A percentile compares a stretch with the other conserved stretches of the same genome.
Evolutionary conservation across 2,113 vertebrate genomes (phyloP).

Genomic region (Lycocorax pyrrhopterus): DNA sequence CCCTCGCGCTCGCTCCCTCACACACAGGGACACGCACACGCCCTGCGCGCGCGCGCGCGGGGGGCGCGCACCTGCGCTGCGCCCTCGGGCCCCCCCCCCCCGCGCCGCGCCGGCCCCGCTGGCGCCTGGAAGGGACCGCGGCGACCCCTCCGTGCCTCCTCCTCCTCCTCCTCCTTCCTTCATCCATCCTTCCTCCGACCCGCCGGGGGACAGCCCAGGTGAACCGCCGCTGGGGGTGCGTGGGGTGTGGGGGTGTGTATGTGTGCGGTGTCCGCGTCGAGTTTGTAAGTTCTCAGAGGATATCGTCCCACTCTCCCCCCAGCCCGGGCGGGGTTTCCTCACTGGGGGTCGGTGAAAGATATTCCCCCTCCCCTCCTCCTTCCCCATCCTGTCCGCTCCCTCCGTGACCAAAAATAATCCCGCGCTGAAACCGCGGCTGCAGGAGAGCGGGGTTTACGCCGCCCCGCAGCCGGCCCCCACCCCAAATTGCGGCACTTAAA

Average conservation of each 20-base stretch:
- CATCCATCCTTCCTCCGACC: neutral
- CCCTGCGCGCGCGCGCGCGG: neutral
- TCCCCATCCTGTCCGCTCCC: neutral
- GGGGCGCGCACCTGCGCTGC: neutral
- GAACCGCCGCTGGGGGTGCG: neutral
- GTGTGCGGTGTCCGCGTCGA: neutral
- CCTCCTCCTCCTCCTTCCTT: neutral
- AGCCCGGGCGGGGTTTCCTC: neutral
- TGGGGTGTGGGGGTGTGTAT: neutral
- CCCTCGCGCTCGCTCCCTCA: neutral
- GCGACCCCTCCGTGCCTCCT: neutral
- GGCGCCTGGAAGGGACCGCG: neutral
- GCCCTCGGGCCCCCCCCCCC: neutral
- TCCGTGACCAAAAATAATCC: neutral
- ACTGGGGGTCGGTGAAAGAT: neutral
- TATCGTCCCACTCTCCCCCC: neutral
- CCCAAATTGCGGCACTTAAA: neutral
- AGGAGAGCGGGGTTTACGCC: neutral
- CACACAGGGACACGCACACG: neutral
- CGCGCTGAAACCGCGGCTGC: neutral
- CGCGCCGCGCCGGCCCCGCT: neutral
- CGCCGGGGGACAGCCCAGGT: neutral
- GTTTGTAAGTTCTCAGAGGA: neutral
- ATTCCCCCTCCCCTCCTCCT: too few species aligned
- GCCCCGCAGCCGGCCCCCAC: neutral